These are phyloP conservation scores for Myrmecophaga tridactyla DNA, from an alignment of 2,113 vertebrate genomes.

Conservation along the genomic window DNA sequence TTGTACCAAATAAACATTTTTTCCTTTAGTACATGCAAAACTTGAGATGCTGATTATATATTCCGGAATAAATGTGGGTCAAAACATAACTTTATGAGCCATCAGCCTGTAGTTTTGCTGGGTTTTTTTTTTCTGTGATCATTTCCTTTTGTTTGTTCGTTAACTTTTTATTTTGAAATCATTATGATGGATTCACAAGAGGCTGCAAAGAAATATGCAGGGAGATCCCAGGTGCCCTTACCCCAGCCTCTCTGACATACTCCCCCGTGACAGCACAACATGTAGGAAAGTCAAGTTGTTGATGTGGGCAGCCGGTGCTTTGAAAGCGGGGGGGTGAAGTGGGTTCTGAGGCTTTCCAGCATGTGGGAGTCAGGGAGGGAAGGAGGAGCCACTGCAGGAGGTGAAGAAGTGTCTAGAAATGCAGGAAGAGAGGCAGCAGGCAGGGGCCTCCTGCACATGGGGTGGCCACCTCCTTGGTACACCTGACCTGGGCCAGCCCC, in stretches of 20 bases:
- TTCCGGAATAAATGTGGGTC: neutral
- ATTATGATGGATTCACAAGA: neutral
- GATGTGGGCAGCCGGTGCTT: no score
- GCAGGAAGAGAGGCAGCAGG: neutral
- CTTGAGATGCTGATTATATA: neutral
- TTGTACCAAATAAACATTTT: no score
- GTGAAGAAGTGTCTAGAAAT: neutral
- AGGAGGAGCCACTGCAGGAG: neutral
- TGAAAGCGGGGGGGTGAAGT: neutral
- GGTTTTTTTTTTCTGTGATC: neutral
- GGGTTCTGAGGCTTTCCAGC: neutral
- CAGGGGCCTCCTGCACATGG: rapidly evolving
- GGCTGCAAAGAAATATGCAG: neutral
- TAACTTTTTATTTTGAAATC: neutral
- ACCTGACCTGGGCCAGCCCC: no score
- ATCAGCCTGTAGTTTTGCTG: neutral
- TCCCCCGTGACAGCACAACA: neutral
- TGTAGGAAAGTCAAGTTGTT: no score
- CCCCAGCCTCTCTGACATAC: no score
- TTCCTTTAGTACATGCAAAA: no score
- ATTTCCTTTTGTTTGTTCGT: neutral
- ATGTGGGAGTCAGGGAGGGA: neutral
- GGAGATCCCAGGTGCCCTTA: neutral
- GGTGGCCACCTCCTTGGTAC: rapidly evolving
- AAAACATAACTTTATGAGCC: neutral